Base-by-base conservation (phyloP, 2,888 invertebrate species). In the Habroteleia sp. region DNA sequence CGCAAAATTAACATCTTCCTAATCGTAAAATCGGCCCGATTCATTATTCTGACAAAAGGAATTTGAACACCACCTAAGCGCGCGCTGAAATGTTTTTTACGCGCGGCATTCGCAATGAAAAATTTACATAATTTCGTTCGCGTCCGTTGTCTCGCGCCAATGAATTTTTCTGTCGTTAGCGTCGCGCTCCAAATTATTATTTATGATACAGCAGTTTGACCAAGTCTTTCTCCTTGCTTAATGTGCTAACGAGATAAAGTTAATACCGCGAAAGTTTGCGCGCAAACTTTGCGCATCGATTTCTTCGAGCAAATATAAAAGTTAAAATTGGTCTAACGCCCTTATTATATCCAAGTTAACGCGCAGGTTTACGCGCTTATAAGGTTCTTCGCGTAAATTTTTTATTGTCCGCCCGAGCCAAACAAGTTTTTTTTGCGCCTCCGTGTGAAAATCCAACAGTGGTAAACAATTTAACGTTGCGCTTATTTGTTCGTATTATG, bases 111-210 rank as follows among this genome's bases (percentile, higher is more conserved):
- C 13, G 14, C 37, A 27, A 42, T 10, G 20, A 42, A 54, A 44
- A 33, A 66, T 66, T 66, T 56, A 25, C 66, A 66, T 66, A 56
- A 66, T 66, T 66, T 17, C 56, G 56, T 66, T 42, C 39, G 16
- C 37, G 44, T 37, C 23, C 65, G 39, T 54, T 46, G 56, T 56
- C 16, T 25, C 41, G 48, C 37, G 48, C 41, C 56, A 48, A 66
- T 56, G 56, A 56, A 66, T 66, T 66, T 56, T 66, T 48, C 33
- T 17, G 31, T 25, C 46, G 66, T 56, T 56, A 56, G 10, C 23
- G 35, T 16, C 10, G 2, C 5, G 10, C 1, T 31, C 16, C 33
- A 48, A 48, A 66, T 66, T 29, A 54, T 66, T 66, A 66, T 66
- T 66, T 66, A 66, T 33, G 46, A 66, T 54, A 54, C 42, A 35